Conservation (phyloP, 2,888 invertebrate genomes). For the Oxyteleia sp. region DNA sequence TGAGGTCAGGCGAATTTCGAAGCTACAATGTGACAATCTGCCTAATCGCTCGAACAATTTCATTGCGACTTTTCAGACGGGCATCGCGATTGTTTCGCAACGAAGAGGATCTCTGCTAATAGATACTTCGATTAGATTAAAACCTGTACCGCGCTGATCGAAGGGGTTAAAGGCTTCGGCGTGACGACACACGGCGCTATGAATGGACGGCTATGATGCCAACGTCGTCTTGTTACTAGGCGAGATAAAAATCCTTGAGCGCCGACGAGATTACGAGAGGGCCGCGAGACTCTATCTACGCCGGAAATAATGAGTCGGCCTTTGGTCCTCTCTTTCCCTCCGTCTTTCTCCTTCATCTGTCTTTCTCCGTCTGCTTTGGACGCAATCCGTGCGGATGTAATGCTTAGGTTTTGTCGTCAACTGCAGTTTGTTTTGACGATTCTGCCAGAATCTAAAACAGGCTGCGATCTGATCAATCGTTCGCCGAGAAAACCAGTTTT, state of each 20-base stretch:
- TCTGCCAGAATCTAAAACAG: slow-evolving; percentile 28
- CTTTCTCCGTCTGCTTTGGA: neutral
- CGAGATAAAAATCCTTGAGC: slow-evolving; percentile 65
- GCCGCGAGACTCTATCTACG: slow-evolving; percentile 47
- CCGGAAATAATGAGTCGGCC: slow-evolving; percentile 60
- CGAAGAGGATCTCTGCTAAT: no score
- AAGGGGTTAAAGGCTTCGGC: no score
- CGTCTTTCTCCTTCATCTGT: neutral
- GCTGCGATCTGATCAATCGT: slow-evolving; percentile 55
- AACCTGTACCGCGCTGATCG: no score
- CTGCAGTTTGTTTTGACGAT: slow-evolving; percentile 70
- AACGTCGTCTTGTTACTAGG: slow-evolving; percentile 64
- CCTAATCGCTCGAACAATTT: no score
- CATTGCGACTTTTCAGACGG: no score
- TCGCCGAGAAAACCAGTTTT: slow-evolving; percentile 42
- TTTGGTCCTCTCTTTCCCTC: slow-evolving; percentile 10
- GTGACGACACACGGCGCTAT: no score
- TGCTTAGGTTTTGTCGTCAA: slow-evolving; percentile 6
- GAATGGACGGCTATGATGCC: slow-evolving; percentile 4
- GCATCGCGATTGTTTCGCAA: no score
- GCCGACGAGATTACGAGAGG: slow-evolving; percentile 24
- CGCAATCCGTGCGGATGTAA: slow-evolving; percentile 24
- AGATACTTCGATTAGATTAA: no score
- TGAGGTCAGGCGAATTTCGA: no score
- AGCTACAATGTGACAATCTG: no score